These are phyloP conservation scores for Meloe dianella DNA, from an alignment of 2,888 invertebrate genomes.

Conservation along the genomic window DNA sequence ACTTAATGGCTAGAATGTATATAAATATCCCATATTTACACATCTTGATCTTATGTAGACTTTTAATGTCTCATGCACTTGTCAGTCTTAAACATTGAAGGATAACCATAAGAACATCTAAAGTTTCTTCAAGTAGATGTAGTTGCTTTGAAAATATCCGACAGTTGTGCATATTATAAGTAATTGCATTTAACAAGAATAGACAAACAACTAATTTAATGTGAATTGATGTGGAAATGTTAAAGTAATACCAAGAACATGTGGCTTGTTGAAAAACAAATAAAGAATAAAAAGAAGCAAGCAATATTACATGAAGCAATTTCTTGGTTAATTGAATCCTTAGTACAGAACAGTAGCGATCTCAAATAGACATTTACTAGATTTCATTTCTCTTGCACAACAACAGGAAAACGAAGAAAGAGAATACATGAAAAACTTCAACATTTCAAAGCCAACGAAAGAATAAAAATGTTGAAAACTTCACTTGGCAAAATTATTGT, in stretches of 20 bases:
- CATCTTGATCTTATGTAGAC: too few relatives aligned
- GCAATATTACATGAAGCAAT: not conserved
- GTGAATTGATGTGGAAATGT: not conserved
- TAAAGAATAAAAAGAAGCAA: not conserved
- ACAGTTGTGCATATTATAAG: not conserved
- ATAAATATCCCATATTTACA: too few relatives aligned
- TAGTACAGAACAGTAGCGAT: not conserved
- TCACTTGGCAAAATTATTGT: too few relatives aligned
- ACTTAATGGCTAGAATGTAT: too few relatives aligned
- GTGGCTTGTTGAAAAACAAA: not conserved
- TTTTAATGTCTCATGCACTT: too few relatives aligned
- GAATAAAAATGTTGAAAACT: too few relatives aligned
- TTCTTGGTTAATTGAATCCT: not conserved
- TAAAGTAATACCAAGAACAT: not conserved
- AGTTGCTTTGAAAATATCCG: not conserved
- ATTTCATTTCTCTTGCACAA: not conserved
- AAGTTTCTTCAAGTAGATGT: not conserved
- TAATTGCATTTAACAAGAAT: not conserved
- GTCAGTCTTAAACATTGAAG: too few relatives aligned
- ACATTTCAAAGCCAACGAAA: not conserved
- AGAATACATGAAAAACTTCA: conserved; percentile 5
- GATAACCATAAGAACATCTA: not conserved
- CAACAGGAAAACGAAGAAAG: not conserved
- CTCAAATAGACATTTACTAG: not conserved
- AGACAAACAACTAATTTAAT: not conserved